Evolutionary conservation across 1,140 invertebrate genomes (phyloP), one percentile per base, ranked within the genome.

Genomic region (Cataglyphis hispanica): DNA sequence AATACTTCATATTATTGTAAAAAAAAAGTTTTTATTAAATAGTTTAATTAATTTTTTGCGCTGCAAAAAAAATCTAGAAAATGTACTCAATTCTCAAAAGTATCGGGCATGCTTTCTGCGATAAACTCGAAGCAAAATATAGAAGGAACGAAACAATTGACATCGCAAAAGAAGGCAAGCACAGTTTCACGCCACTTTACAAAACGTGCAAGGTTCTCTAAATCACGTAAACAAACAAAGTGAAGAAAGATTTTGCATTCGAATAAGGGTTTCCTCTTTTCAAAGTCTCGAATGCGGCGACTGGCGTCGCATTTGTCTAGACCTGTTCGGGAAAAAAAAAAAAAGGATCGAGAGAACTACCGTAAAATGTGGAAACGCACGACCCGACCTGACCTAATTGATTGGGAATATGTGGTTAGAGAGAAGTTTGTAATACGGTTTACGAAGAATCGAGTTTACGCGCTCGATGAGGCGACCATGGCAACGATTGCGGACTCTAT

Each of bases 391-490:
- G 37, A 40, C 37, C 66, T 43, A 72, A 81, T 74, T 83, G 53
- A 74, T 61, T 5, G 78, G 25, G 13, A 78, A 66, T 64, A 53
- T 11, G 40, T 6, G 74, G 11, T 27, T 53, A 81, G 34, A 60
- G 10, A 72, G 40, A 58, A 61, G 25, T 67, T 25, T 27, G n/a
- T 40, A 31, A n/a, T 43, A 27, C 19, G 7, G 53, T 81, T 81
- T n/a, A 37, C 63, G 61, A 60, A 80, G 72, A 77, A 86, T 80
- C 13, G 69, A 83, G 87, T 89, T 86, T 86, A 89, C 88, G 69
- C 74, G 63, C 40, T 85, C 76, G 85, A 78, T 74, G 87, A 1
- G 46, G 85, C 85, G 87, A 89, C 87, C 80, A 89, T 85, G 85
- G 88, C 58, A 87, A 90, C 74, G 80, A 87, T 90, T 63, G 50